A percentile compares a stretch with the other conserved stretches of the same genome.
These are phyloP conservation scores for Caenorhabditis sulstoni DNA, from an alignment of 2,888 invertebrate genomes.

Conservation along the genomic window DNA sequence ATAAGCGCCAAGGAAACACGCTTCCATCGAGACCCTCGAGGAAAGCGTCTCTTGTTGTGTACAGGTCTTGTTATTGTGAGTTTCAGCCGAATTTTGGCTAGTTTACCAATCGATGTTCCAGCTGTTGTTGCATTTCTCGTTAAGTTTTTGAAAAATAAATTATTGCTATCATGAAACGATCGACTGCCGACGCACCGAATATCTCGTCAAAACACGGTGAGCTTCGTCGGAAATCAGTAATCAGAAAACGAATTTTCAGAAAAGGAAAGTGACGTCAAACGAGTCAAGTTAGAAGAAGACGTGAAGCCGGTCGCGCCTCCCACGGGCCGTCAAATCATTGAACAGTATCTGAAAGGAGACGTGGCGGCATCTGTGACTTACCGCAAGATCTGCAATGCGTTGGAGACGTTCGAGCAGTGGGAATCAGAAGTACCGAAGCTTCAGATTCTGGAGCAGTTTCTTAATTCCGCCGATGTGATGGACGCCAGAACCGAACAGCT, in stretches of 20 bases:
- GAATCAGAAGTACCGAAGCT: constrained; percentile 58
- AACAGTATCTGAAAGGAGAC: constrained; percentile 64
- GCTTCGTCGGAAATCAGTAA: background rate
- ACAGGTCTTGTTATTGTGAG: constrained; percentile 57
- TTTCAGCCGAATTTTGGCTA: constrained; percentile 1
- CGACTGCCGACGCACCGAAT: constrained; percentile 28
- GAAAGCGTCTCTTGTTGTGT: constrained; percentile 61
- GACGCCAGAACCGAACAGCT: constrained; percentile 64
- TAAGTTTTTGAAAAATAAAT: constrained; percentile 15
- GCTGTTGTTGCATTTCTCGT: constrained; percentile 41
- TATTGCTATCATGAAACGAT: constrained; percentile 39
- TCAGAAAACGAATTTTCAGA: constrained; percentile 14
- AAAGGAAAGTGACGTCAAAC: constrained; percentile 20
- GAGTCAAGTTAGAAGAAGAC: constrained; percentile 36
- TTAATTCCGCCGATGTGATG: constrained; percentile 64
- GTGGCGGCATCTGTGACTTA: constrained; percentile 60
- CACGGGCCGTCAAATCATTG: constrained; percentile 55
- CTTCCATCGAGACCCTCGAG: constrained; percentile 44
- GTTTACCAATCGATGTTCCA: constrained; percentile 19
- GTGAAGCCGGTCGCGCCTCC: constrained; percentile 18
- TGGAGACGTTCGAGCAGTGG: constrained; percentile 66
- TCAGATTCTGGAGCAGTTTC: constrained; percentile 69
- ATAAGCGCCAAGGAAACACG: constrained; percentile 57
- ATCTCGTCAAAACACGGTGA: constrained; percentile 36
- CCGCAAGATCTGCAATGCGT: constrained; percentile 68